Evolutionary conservation across 2,888 invertebrate species (phyloP), one percentile per base, ranked within the genome.

Genomic region (Amphiduros pacificus): DNA sequence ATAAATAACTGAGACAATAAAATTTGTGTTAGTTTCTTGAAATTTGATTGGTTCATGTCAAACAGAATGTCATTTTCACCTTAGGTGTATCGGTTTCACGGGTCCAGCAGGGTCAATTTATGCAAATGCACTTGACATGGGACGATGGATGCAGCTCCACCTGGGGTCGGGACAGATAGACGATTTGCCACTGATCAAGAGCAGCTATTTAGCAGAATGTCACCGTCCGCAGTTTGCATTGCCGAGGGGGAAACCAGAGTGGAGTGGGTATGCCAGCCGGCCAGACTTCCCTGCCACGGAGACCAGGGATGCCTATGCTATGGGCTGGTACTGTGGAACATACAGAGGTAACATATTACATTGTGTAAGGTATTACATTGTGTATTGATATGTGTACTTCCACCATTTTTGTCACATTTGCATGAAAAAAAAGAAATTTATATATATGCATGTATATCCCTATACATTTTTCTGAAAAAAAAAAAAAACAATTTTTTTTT

Each of bases 81-180:
- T n/a, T n/a, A n/a, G n/a, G n/a, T n/a, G n/a, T n/a, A n/a, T 75
- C 3, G 66, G 69, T 0, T 76, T 76, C 0, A 71, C 73, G 2
- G 79, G 77, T 0, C 80, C 80, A 4, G 77, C 78, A 1, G 79
- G 77, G 2, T 77, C 79, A 20, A 70, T 80, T 17, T 77, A 71
- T 66, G 74, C 70, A 62, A 77, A 71, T 27, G 65, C 74, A n/a
- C 57, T 54, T 22, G 73, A 75, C 62, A 75, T 75, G 74, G 66
- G 69, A 9, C 65, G 71, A 44, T 75, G 75, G 75, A 61, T 75
- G 51, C 60, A 57, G 49, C 57, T 72, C 52, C 50, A 44, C 9
- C 26, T 57, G 32, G 17, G 41, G 31, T 5, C 52, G 20, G 4
- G 44, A 32, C 50, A 26, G 28, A 29, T 48, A 17, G 28, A n/a